A percentile compares a stretch with the other conserved stretches of the same genome.
Conservation (phyloP, 2,888 invertebrate species). For the Phalangium opilio region DNA sequence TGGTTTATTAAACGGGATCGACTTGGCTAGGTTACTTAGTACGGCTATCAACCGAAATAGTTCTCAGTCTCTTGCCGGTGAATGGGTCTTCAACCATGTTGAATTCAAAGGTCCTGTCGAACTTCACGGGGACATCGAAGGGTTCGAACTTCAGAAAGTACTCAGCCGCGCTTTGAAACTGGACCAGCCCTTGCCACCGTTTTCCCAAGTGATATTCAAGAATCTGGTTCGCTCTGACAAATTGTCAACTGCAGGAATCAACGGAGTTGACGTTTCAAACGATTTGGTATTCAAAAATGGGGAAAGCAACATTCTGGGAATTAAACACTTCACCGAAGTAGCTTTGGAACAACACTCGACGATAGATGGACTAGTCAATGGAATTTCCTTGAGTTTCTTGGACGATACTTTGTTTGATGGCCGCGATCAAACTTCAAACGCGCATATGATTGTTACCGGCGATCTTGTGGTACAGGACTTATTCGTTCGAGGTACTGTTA, state of each 20-base stretch:
- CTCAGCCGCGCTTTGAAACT: slow-evolving; percentile 10
- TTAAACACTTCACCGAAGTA: too few relatives aligned
- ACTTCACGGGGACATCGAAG: slow-evolving; percentile 6
- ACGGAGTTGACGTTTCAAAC: too few relatives aligned
- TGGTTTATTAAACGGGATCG: slow-evolving; percentile 15
- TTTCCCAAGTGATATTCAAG: slow-evolving; percentile 8
- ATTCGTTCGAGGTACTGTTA: slow-evolving; percentile 7
- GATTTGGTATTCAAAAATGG: too few relatives aligned
- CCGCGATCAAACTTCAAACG: slow-evolving; percentile 10
- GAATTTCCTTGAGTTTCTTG: slow-evolving; percentile 8
- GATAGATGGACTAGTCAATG: slow-evolving; percentile 9
- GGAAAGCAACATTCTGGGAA: too few relatives aligned
- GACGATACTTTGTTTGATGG: slow-evolving; percentile 9
- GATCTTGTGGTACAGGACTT: slow-evolving; percentile 12
- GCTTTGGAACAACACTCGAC: slow-evolving; percentile 7
- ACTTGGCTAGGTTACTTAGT: slow-evolving; percentile 9
- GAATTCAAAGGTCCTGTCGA: slow-evolving; percentile 7
- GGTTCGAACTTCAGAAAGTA: slow-evolving; percentile 6
- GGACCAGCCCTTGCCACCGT: slow-evolving; percentile 1
- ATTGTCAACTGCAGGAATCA: too few relatives aligned
- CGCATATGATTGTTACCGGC: slow-evolving; percentile 5
- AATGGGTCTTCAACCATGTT: slow-evolving; percentile 9
- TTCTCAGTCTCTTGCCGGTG: slow-evolving; percentile 4
- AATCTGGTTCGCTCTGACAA: not conserved
- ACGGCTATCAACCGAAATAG: slow-evolving; percentile 5